A percentile compares a stretch with the other conserved stretches of the same genome.
phyloP scores from a whole-genome alignment of 1,140 invertebrate species.

The Panagrolaimus sp. region DNA sequence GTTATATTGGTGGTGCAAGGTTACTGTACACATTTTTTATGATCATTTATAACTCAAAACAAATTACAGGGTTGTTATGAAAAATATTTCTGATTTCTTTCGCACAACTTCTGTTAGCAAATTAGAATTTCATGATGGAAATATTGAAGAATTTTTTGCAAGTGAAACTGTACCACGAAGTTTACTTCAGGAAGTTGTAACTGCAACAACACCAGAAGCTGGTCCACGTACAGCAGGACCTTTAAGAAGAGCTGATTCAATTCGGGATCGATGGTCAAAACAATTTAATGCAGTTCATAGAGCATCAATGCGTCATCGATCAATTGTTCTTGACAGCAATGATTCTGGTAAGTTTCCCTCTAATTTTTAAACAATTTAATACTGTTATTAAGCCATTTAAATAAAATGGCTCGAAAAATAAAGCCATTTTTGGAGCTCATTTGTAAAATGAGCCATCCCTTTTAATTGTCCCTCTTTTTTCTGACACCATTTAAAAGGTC shows the following conservation, averaged over 20 bases:
- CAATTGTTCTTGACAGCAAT: slow-evolving; percentile 52
- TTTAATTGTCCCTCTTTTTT: too few species aligned
- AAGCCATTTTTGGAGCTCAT: too few species aligned
- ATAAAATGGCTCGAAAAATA: too few species aligned
- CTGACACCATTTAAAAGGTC: too few species aligned
- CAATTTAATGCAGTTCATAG: slow-evolving; percentile 48
- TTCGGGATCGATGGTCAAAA: slow-evolving; percentile 47
- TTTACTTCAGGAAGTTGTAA: slow-evolving; percentile 26
- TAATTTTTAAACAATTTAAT: too few species aligned
- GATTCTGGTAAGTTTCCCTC: slow-evolving; percentile 23
- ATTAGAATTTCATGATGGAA: slow-evolving; percentile 48
- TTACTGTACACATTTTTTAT: slow-evolving; percentile 15
- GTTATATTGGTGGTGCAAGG: slow-evolving; percentile 94
- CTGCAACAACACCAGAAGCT: slow-evolving; percentile 21
- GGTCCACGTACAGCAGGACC: background rate
- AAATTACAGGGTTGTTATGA: slow-evolving; percentile 57
- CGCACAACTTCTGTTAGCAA: slow-evolving; percentile 57
- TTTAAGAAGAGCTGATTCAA: slow-evolving; percentile 49
- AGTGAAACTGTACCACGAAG: slow-evolving; percentile 33
- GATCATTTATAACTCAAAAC: background rate
- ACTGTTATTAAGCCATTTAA: too few species aligned
- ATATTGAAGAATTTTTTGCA: slow-evolving; percentile 40
- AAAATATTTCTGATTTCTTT: slow-evolving; percentile 56
- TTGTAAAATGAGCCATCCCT: background rate
- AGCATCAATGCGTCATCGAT: slow-evolving; percentile 56